Evolutionary conservation across 2,888 invertebrate species (phyloP), one percentile per base, ranked within the genome.

Genomic region (Mechanitis mazaeus): DNA sequence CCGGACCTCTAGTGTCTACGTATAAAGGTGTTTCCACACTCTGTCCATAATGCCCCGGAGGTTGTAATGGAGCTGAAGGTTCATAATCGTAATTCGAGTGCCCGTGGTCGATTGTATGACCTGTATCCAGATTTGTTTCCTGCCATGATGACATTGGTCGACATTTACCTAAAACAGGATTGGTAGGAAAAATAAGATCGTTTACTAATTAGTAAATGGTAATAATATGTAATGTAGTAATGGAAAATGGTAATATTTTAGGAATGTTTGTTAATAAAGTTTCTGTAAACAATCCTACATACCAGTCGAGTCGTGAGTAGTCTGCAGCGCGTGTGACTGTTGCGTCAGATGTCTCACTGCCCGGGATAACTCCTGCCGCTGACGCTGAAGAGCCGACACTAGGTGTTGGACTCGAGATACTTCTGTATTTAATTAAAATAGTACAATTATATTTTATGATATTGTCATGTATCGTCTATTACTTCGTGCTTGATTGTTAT

Each of bases 121-220:
- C 94, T 0, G 95, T 94, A 80, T 97, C 97, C 38, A 98, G 85
- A 84, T 98, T 97, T 0, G 97, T 97, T 85, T 97, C 97, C 60
- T 95, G 92, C 95, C 97, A 97, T 0, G 94, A 93, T 2, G 94
- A 94, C 55, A 92, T 93, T 28, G 93, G 91, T 38, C 54, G 68
- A 58, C 61, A 65, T 33, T 68, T 65, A 7, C 62, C 68, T 68
- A 35, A 7, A 60, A 28, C n/a, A 50, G 9, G 7, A 50, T 50
- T 50, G 31, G 7, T 31, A 11, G 31, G 31, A 7, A 31, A 31
- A 50, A 31, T 50, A n/a, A 31, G 28, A 6, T 31, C 31, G 45
- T 45, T 28, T 31, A 6, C 50, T 33, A 38, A 20, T 20, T 20
- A 20, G 20, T 20, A 20, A 20, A 20, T 20, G 20, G 20, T 20